Percentiles rank a stretch among this genome's conserved stretches.
Conservation (phyloP, 2,113 vertebrate genomes). For the Microtus ochrogaster region DNA sequence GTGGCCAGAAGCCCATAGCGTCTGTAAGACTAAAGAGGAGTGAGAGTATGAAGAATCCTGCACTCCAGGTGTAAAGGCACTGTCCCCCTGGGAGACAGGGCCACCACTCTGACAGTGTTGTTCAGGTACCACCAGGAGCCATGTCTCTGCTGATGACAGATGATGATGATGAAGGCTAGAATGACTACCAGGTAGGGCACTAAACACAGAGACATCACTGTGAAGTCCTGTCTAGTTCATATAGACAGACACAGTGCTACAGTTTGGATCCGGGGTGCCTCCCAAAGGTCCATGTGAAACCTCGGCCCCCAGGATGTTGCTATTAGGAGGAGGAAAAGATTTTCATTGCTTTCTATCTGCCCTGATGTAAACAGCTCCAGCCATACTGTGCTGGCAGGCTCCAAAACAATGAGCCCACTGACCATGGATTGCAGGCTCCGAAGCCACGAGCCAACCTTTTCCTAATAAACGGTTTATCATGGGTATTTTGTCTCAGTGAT, state of each 20-base stretch:
- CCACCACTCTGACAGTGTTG: background rate
- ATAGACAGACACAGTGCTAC: background rate
- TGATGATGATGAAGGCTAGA: background rate
- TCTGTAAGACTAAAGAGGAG: background rate
- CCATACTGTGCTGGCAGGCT: background rate
- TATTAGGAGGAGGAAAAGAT: background rate
- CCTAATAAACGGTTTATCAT: background rate
- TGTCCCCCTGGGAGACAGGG: background rate
- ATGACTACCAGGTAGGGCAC: too few relatives aligned
- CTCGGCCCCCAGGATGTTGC: background rate
- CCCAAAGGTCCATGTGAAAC: background rate
- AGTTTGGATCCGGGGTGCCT: background rate
- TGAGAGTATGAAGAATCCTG: accelerated
- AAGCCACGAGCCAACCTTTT: background rate
- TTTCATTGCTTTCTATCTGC: too few relatives aligned
- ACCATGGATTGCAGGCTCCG: background rate
- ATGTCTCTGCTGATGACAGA: background rate
- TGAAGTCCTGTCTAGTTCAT: background rate
- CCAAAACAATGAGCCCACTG: background rate
- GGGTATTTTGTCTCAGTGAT: background rate
- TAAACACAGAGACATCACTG: background rate
- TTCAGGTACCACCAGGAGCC: background rate
- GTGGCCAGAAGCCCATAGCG: background rate
- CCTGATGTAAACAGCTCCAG: background rate
- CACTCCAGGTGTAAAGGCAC: background rate